These are phyloP conservation scores for Lepus europaeus DNA, from an alignment of 2,113 vertebrate genomes.

Conservation along the genomic window DNA sequence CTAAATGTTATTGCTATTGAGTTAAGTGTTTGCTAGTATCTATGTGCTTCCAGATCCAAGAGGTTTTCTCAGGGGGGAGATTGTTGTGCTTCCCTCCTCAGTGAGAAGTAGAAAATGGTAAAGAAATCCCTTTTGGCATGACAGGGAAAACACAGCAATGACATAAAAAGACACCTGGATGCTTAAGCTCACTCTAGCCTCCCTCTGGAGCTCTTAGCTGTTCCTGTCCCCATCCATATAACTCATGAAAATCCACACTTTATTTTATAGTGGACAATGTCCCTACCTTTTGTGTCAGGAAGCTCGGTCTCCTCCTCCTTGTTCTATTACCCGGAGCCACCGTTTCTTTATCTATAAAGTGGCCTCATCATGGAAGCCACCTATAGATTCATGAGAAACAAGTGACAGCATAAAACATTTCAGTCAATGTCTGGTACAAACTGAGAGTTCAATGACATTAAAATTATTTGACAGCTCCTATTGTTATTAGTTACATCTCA, in stretches of 20 bases:
- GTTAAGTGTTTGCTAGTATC: neutral
- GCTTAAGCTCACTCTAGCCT: neutral
- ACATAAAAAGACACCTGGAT: neutral
- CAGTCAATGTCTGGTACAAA: rapidly evolving
- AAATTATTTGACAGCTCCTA: no score
- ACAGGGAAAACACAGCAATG: neutral
- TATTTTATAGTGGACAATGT: no score
- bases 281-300: no score
- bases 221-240: neutral
- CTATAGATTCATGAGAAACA: rapidly evolving
- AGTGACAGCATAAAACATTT: neutral
- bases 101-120: neutral
- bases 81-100: neutral
- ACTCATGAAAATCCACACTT: rapidly evolving
- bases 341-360: neutral
- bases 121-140: neutral
- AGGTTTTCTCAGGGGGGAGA: neutral
- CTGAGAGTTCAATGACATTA: neutral
- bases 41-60: neutral
- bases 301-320: neutral
- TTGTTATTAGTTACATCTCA: neutral
- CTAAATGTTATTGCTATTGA: neutral
- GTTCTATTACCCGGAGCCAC: neutral
- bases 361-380: neutral
- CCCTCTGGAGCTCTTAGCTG: neutral